Conservation (phyloP, 2,113 vertebrate species). For the Dinomys branickii region DNA sequence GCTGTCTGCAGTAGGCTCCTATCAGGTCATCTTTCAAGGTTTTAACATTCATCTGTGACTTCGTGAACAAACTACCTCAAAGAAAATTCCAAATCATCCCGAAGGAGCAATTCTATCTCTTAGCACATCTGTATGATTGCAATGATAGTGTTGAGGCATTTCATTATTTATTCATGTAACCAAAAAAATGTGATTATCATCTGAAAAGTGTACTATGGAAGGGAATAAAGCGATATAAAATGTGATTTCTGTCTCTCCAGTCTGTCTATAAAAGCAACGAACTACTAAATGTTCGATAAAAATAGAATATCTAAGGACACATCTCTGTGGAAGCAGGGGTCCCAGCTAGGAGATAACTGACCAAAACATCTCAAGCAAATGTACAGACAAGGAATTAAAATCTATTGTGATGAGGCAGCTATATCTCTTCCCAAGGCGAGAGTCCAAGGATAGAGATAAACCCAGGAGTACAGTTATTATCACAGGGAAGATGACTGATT, state of each 20-base stretch:
- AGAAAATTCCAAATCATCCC: neutral
- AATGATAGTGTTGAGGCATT: neutral
- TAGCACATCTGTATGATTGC: neutral
- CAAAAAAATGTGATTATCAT: neutral
- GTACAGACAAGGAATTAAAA: neutral
- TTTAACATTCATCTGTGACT: neutral
- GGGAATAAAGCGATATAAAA: neutral
- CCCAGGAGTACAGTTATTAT: no score
- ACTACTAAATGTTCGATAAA: neutral
- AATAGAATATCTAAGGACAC: neutral
- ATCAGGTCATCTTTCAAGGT: neutral
- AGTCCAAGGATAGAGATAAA: no score
- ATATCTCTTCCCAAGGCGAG: no score
- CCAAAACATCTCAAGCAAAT: neutral
- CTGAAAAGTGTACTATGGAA: neutral
- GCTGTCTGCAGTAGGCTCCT: neutral
- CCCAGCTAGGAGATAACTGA: neutral
- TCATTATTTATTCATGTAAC: neutral
- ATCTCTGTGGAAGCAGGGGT: neutral
- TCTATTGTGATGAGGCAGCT: no score
- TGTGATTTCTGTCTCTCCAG: neutral
- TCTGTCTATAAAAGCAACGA: neutral
- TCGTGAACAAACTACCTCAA: neutral
- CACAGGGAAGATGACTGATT: no score
- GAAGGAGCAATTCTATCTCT: neutral